phyloP scores from a whole-genome alignment of 2,797 vertebrate genomes.

The Dromococcyx pavoninus region DNA sequence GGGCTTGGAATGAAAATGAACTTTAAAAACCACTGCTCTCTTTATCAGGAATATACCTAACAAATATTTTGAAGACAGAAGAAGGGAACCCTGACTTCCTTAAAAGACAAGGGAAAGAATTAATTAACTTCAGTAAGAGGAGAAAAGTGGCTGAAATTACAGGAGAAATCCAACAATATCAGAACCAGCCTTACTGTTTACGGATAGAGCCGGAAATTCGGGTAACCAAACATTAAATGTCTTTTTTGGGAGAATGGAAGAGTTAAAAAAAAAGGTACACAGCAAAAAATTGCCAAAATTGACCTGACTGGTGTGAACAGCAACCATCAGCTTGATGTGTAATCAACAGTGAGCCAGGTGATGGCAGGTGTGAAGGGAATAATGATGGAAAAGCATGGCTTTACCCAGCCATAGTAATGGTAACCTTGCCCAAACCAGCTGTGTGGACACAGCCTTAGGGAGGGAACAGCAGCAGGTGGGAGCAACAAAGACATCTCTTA shows the following conservation, averaged over 20 bases:
- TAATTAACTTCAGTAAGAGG: slow-evolving; percentile 98
- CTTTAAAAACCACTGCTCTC: neutral
- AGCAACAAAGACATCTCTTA: neutral
- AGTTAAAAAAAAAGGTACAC: neutral
- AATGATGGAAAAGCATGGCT: neutral
- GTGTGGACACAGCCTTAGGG: neutral
- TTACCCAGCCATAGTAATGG: neutral
- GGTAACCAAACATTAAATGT: slow-evolving; percentile 70
- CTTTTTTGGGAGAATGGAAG: neutral
- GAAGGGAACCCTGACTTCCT: slow-evolving; percentile 98
- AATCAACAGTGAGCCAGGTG: neutral
- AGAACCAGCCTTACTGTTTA: slow-evolving; percentile 98
- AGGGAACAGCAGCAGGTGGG: neutral
- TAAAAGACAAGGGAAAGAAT: slow-evolving; percentile 91
- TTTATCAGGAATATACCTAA: slow-evolving; percentile 92
- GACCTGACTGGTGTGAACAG: neutral
- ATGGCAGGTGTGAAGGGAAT: neutral
- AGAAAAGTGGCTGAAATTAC: slow-evolving; percentile 99
- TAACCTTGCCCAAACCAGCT: neutral
- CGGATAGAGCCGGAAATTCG: slow-evolving; percentile 90
- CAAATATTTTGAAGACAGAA: slow-evolving; percentile 99
- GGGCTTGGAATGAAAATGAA: neutral
- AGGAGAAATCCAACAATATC: slow-evolving; percentile 98
- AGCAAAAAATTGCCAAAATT: neutral
- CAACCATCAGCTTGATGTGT: neutral